Evolutionary conservation across 2,888 invertebrate species (phyloP).

Genomic region (Microchrysa polita): DNA sequence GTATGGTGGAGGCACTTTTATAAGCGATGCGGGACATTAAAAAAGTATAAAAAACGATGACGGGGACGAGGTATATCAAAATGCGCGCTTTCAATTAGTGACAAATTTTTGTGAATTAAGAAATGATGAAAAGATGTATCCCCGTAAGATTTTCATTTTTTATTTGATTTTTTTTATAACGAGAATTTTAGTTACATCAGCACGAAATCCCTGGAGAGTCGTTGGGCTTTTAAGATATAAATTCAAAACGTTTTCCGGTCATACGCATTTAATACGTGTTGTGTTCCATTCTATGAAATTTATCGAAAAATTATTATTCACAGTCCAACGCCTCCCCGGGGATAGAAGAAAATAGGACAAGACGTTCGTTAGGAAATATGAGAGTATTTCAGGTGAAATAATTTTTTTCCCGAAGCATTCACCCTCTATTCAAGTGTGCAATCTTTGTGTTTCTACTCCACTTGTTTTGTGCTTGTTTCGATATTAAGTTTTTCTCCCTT

Average conservation of each 20-base stretch:
- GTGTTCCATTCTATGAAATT: conserved; percentile 23
- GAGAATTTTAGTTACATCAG: too few species aligned
- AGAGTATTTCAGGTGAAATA: conserved; percentile 21
- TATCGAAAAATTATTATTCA: conserved; percentile 41
- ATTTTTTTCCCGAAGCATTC: conserved; percentile 1
- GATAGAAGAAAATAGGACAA: conserved; percentile 25
- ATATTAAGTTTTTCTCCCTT: not conserved
- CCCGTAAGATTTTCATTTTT: too few species aligned
- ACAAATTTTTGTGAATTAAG: too few species aligned
- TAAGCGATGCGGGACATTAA: too few species aligned
- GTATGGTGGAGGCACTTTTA: too few species aligned
- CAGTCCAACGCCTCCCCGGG: conserved; percentile 31
- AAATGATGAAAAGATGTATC: too few species aligned
- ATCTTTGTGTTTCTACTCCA: not conserved
- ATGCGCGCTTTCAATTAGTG: too few species aligned
- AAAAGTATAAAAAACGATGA: too few species aligned
- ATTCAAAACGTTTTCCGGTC: conserved; percentile 10
- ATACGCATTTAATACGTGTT: not conserved
- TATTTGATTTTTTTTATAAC: too few species aligned
- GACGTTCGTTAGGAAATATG: not conserved
- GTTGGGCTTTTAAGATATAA: conserved; percentile 23
- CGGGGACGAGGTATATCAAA: too few species aligned
- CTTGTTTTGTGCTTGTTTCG: not conserved
- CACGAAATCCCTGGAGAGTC: conserved; percentile 24
- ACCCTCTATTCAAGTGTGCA: not conserved